Evolutionary conservation across 2,888 invertebrate genomes (phyloP).

Genomic region (Cephonodes hylas): DNA sequence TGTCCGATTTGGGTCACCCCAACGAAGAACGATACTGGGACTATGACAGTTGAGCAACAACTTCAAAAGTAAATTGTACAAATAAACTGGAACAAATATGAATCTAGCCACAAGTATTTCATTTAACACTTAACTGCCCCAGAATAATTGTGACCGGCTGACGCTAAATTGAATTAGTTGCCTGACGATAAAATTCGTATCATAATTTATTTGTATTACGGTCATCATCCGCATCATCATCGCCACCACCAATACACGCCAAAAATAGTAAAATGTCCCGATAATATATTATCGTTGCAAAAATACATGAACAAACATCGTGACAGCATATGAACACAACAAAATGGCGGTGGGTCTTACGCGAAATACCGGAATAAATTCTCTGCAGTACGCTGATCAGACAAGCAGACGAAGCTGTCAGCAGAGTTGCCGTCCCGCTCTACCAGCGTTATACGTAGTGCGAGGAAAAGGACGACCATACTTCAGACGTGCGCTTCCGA

Average conservation of each 20-base stretch:
- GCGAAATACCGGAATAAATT: slow-evolving; percentile 64
- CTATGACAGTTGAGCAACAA: background rate
- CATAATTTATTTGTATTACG: background rate
- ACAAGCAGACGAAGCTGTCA: slow-evolving; percentile 35
- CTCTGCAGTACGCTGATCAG: slow-evolving; percentile 46
- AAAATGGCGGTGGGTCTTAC: slow-evolving; percentile 26
- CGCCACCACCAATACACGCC: background rate
- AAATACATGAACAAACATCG: slow-evolving; percentile 1
- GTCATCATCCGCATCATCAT: background rate
- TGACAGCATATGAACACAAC: slow-evolving; percentile 20
- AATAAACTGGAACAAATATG: background rate
- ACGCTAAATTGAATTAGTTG: background rate
- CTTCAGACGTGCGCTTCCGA: slow-evolving; percentile 29
- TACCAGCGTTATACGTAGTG: slow-evolving; percentile 17
- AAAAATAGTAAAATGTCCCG: background rate
- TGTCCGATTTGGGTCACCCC: background rate
- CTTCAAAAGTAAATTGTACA: background rate
- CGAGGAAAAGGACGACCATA: slow-evolving; percentile 39
- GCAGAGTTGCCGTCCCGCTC: slow-evolving; percentile 36
- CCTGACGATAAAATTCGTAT: background rate
- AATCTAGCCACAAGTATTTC: background rate
- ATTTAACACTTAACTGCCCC: background rate
- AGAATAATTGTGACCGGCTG: background rate
- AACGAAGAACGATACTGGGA: background rate
- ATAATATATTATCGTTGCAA: background rate